These are phyloP conservation scores for Papilio glaucus DNA, from an alignment of 1,140 invertebrate species.

Conservation along the genomic window DNA sequence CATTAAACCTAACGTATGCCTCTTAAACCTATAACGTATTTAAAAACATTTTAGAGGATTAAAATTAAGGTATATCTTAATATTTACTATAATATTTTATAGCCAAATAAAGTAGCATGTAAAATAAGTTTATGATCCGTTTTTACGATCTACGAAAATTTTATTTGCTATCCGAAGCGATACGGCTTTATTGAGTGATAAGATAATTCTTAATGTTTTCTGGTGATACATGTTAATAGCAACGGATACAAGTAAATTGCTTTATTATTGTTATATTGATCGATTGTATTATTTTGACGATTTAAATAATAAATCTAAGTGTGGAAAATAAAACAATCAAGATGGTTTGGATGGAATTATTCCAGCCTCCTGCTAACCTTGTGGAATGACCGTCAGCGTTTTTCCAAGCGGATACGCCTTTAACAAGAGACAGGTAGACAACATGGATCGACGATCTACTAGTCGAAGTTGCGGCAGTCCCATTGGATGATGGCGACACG, in stretches of 20 bases:
- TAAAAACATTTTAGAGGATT: neutral
- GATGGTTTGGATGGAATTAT: too few species aligned
- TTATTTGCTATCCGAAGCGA: slow-evolving; percentile 19
- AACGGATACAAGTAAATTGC: neutral
- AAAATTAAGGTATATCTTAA: slow-evolving; percentile 17
- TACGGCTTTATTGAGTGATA: slow-evolving; percentile 21
- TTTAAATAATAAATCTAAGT: too few species aligned
- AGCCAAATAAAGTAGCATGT: slow-evolving; percentile 26
- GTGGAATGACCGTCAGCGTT: too few species aligned
- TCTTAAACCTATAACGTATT: neutral
- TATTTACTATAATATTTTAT: slow-evolving; percentile 18
- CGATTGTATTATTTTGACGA: neutral
- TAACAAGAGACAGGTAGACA: too few species aligned
- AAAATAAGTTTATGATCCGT: slow-evolving; percentile 17
- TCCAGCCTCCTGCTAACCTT: too few species aligned
- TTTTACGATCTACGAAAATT: slow-evolving; percentile 27
- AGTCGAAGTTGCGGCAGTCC: too few species aligned
- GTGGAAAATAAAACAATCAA: too few species aligned
- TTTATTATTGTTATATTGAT: neutral
- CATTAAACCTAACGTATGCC: neutral
- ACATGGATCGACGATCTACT: too few species aligned
- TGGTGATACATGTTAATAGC: slow-evolving; percentile 23
- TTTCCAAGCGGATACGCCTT: too few species aligned
- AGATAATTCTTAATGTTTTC: slow-evolving; percentile 24
- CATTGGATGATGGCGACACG: too few species aligned